phyloP scores from a whole-genome alignment of 2,113 vertebrate genomes.

The Clarias batrachus region DNA sequence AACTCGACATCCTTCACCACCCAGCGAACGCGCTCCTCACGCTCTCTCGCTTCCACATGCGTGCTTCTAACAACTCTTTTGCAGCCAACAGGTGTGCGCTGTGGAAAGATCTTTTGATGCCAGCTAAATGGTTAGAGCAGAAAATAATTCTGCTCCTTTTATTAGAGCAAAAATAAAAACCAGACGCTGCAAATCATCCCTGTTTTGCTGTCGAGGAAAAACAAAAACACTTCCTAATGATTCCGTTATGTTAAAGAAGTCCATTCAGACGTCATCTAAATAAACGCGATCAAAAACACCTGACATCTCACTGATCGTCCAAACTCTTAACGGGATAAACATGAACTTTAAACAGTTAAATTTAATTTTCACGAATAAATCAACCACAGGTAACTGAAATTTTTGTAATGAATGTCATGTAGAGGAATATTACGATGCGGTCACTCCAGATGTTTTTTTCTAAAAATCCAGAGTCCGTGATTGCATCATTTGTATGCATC shows the following conservation, averaged over 20 bases:
- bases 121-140: slow-evolving; percentile 32
- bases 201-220: slow-evolving; percentile 25
- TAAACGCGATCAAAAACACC: neutral
- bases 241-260: slow-evolving; percentile 28
- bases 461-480: neutral
- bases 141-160: slow-evolving; percentile 32
- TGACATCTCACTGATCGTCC: too few species aligned
- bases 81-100: slow-evolving; percentile 47
- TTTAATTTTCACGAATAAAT: neutral
- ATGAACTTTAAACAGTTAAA: neutral
- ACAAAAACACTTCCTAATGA: slow-evolving; percentile 42
- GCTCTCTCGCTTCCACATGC: neutral
- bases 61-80: slow-evolving; percentile 32
- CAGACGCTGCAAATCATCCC: slow-evolving; percentile 34
- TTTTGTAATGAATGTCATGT: neutral
- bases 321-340: neutral
- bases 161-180: slow-evolving; percentile 40
- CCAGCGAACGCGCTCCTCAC: slow-evolving; percentile 21
- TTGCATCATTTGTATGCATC: neutral
- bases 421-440: neutral
- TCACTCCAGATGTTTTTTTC: neutral
- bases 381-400: neutral
- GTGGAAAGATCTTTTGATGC: slow-evolving; percentile 46
- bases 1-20: neutral
- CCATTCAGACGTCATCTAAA: slow-evolving; percentile 1